These are phyloP conservation scores for Channallabes apus DNA, from an alignment of 2,797 vertebrate genomes.

Conservation along the genomic window DNA sequence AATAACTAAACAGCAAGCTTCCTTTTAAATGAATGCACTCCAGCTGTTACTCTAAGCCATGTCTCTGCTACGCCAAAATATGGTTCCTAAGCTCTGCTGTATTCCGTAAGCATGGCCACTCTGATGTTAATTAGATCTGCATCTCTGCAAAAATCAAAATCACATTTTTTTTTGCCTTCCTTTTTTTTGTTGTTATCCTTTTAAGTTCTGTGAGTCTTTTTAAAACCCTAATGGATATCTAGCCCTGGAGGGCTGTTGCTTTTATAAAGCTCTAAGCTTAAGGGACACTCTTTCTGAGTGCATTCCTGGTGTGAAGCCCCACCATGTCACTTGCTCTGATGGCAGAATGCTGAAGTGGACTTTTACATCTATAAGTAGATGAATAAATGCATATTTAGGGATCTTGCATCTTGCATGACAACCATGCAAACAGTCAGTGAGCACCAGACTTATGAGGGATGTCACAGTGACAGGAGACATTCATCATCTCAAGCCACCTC, in stretches of 20 bases:
- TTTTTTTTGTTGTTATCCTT: not conserved
- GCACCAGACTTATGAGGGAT: constrained; percentile 50
- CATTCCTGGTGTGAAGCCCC: not conserved
- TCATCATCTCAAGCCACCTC: constrained; percentile 49
- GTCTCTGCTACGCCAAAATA: constrained; percentile 28
- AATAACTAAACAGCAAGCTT: constrained; percentile 7
- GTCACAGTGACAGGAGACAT: constrained; percentile 48
- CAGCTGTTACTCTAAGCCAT: not conserved
- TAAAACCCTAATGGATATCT: constrained; percentile 4
- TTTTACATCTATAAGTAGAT: constrained; percentile 47
- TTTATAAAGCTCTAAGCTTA: constrained; percentile 19
- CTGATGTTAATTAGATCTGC: constrained; percentile 25
- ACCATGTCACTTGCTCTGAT: constrained; percentile 17
- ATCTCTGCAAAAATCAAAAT: constrained; percentile 18
- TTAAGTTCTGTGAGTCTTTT: not conserved
- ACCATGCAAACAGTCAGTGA: constrained; percentile 46
- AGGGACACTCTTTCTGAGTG: constrained; percentile 28
- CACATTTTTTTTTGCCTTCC: not conserved
- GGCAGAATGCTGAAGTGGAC: constrained; percentile 41
- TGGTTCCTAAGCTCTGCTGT: constrained; percentile 31
- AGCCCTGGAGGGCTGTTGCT: constrained; percentile 24
- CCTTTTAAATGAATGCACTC: constrained; percentile 13
- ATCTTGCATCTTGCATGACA: constrained; percentile 49
- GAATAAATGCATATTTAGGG: constrained; percentile 55
- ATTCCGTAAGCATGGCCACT: constrained; percentile 12